phyloP scores from a whole-genome alignment of 1,140 invertebrate genomes.

The Diachasma alloeum region DNA sequence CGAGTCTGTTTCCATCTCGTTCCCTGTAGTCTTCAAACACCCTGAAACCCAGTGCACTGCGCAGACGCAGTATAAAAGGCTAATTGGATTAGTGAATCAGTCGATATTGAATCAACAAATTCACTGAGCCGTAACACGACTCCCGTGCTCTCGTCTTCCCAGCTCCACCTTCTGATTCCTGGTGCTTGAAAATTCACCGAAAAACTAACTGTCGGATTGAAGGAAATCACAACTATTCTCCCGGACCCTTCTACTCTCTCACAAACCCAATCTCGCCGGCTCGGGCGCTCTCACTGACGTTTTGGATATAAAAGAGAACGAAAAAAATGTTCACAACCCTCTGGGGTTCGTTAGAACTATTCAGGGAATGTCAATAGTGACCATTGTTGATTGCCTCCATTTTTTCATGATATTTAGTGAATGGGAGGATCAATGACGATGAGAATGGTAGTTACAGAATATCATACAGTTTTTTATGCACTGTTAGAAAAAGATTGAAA shows the following conservation, averaged over 20 bases:
- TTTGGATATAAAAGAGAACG: too few relatives aligned
- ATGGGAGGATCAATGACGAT: too few relatives aligned
- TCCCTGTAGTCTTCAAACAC: constrained; percentile 3
- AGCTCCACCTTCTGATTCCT: neutral
- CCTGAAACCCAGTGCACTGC: neutral
- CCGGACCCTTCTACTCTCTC: neutral
- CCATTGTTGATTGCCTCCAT: too few relatives aligned
- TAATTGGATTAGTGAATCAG: constrained; percentile 30
- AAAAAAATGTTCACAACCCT: too few relatives aligned
- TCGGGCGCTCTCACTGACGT: too few relatives aligned
- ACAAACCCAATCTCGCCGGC: neutral
- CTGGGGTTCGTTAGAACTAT: too few relatives aligned
- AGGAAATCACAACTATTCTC: neutral
- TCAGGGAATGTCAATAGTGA: too few relatives aligned
- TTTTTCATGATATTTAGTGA: too few relatives aligned
- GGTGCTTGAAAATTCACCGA: neutral
- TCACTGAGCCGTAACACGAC: constrained; percentile 22
- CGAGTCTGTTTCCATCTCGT: neutral
- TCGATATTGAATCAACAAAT: constrained; percentile 31
- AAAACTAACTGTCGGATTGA: neutral
- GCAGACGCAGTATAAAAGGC: constrained; percentile 1
- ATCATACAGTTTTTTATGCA: too few relatives aligned
- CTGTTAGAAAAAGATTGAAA: too few relatives aligned
- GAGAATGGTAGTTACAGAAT: too few relatives aligned
- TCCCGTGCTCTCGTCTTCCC: constrained; percentile 8